phyloP scores from a whole-genome alignment of 2,797 vertebrate genomes.

The Tangara arthus region DNA sequence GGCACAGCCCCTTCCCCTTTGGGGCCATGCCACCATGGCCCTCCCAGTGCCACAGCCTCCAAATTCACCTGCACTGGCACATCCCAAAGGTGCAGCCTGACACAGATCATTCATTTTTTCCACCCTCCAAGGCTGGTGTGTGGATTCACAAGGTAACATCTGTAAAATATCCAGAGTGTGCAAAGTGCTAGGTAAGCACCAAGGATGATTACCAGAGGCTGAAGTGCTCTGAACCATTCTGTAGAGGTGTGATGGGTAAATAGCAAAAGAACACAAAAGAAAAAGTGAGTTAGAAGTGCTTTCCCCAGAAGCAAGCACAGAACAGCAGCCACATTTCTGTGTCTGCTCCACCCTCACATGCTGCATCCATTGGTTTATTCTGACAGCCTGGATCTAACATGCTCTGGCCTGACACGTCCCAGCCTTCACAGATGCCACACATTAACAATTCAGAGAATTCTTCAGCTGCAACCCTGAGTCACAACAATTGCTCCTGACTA shows the following conservation, averaged over 20 bases:
- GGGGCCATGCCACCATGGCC: fast-evolving
- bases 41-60: background rate
- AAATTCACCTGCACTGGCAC: background rate
- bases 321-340: background rate
- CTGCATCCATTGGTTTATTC: background rate
- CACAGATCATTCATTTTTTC: background rate
- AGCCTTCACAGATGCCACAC: background rate
- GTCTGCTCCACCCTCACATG: background rate
- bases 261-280: background rate
- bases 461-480: background rate
- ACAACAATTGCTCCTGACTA: background rate
- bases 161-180: background rate
- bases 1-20: background rate
- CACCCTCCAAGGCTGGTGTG: background rate
- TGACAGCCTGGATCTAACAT: background rate
- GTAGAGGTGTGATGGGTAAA: fast-evolving
- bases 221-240: background rate
- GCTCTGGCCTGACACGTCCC: background rate
- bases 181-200: fast-evolving
- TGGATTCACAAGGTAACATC: background rate
- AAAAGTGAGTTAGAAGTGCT: background rate
- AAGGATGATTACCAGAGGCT: background rate
- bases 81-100: background rate
- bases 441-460: background rate
- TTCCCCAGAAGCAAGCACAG: background rate